phyloP scores from a whole-genome alignment of 2,113 vertebrate species.

The Vidua chalybeata region DNA sequence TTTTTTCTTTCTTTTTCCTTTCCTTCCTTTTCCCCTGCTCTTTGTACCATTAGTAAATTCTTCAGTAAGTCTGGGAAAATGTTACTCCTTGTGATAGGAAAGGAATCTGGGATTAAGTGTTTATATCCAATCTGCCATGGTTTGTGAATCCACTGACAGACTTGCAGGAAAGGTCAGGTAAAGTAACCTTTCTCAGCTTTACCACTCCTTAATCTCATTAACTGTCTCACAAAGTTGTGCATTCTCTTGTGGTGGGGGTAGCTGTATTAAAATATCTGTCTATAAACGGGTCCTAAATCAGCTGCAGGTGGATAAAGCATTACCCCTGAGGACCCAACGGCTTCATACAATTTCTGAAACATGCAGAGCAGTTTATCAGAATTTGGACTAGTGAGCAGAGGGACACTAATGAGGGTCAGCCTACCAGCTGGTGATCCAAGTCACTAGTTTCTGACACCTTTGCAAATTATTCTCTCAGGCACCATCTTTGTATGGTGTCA shows the following conservation, averaged over 20 bases:
- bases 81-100: not conserved
- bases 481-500: not conserved
- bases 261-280: not conserved
- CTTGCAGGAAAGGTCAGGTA: not conserved
- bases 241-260: not conserved
- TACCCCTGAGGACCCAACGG: not conserved
- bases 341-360: not conserved
- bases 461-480: not conserved
- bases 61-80: not conserved
- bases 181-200: conserved; percentile 27
- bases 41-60: not conserved
- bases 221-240: not conserved
- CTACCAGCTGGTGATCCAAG: not conserved
- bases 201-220: conserved; percentile 26
- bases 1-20: not conserved
- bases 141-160: not conserved
- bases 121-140: not conserved
- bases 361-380: not conserved
- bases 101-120: not conserved
- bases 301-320: not conserved
- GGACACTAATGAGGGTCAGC: not conserved
- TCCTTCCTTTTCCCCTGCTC: not conserved
- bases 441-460: not conserved
- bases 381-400: not conserved
- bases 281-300: not conserved